Percentiles rank a stretch among this genome's conserved stretches.
These are phyloP conservation scores for Sebastes elongatus DNA, from an alignment of 2,797 vertebrate genomes.

Conservation along the genomic window DNA sequence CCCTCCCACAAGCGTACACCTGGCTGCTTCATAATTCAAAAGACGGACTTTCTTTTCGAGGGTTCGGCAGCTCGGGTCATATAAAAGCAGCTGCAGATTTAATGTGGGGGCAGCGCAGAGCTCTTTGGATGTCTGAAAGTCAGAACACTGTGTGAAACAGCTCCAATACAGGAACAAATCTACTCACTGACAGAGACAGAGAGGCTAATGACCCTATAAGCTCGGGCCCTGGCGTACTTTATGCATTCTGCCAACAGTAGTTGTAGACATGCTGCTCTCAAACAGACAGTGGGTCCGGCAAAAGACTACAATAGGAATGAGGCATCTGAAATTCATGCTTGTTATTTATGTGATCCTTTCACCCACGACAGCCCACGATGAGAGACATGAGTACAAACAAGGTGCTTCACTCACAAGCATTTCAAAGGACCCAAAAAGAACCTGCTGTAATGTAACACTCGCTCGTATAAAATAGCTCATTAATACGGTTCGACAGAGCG, in stretches of 20 bases:
- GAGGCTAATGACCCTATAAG: conserved; percentile 31
- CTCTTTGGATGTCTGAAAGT: conserved; percentile 24
- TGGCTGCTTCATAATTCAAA: conserved; percentile 44
- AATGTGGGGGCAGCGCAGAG: conserved; percentile 37
- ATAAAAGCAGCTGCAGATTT: conserved; percentile 45
- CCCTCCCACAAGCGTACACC: not conserved
- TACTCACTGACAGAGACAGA: conserved; percentile 23
- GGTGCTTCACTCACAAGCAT: not conserved
- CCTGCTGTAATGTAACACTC: not conserved
- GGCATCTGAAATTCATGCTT: not conserved
- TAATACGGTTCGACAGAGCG: not conserved
- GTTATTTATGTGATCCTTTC: conserved; percentile 5
- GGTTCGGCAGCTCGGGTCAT: conserved; percentile 37
- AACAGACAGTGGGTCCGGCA: not conserved
- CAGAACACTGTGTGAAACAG: conserved; percentile 46
- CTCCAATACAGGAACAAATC: conserved; percentile 20
- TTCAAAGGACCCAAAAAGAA: not conserved
- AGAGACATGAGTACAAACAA: not conserved
- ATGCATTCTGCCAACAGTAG: not conserved
- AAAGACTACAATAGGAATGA: not conserved
- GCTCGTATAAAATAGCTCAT: not conserved
- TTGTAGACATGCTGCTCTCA: not conserved
- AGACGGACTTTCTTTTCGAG: conserved; percentile 8
- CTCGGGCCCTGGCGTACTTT: not conserved
- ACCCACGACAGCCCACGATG: not conserved